These are phyloP conservation scores for Excalfactoria chinensis DNA, from an alignment of 2,113 vertebrate genomes.

Conservation along the genomic window DNA sequence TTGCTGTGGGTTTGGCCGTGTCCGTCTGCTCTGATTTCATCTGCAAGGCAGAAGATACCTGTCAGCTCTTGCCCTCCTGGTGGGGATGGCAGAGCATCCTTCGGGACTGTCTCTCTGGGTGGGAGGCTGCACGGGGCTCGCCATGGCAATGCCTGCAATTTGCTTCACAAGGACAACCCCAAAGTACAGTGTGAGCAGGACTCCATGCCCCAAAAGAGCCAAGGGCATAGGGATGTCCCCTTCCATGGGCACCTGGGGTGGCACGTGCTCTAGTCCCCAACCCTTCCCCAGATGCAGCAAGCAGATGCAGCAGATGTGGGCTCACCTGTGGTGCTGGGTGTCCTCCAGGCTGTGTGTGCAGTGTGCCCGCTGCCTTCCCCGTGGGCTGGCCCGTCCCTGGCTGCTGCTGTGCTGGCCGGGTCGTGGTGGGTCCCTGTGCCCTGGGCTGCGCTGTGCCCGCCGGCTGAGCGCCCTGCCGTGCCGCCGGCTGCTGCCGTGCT, in stretches of 20 bases:
- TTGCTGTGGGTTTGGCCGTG: slow-evolving; percentile 78
- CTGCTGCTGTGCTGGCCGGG: slow-evolving; percentile 72
- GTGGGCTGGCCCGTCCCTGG: slow-evolving; percentile 34
- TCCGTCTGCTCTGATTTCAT: slow-evolving; percentile 83
- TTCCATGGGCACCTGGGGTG: neutral
- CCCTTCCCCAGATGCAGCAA: neutral
- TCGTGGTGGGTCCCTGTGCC: slow-evolving; percentile 58
- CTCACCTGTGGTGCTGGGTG: slow-evolving; percentile 82
- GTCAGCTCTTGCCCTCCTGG: neutral
- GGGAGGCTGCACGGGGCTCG: accelerated
- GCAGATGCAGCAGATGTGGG: neutral
- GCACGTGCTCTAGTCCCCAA: accelerated
- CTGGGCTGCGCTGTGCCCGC: neutral
- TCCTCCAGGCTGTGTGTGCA: slow-evolving; percentile 70
- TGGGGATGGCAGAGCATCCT: neutral
- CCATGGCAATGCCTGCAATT: neutral
- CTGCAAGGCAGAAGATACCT: slow-evolving; percentile 69
- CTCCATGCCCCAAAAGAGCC: neutral
- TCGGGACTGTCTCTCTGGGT: accelerated
- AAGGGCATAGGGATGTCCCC: neutral
- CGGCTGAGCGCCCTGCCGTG: slow-evolving; percentile 61
- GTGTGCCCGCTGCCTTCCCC: slow-evolving; percentile 62
- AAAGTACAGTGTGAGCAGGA: neutral
- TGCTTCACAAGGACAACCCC: neutral
- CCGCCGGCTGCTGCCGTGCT: slow-evolving; percentile 72